These are phyloP conservation scores for Cardinalis cardinalis DNA, from an alignment of 2,113 vertebrate genomes.

Conservation along the genomic window DNA sequence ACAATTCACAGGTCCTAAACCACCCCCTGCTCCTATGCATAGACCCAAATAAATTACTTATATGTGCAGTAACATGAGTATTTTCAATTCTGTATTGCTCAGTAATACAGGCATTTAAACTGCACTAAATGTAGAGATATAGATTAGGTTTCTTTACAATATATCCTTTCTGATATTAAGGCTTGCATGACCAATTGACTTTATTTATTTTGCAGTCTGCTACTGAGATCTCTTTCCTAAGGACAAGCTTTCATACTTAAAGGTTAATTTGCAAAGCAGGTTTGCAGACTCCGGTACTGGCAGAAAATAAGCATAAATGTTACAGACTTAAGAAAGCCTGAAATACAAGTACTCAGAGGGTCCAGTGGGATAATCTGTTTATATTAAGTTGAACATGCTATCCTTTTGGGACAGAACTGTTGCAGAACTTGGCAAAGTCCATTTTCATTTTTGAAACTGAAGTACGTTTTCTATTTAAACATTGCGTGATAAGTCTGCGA, in stretches of 20 bases:
- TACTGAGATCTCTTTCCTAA: conserved; percentile 50
- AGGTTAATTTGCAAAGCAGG: conserved; percentile 52
- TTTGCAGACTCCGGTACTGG: conserved; percentile 53
- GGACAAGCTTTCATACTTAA: conserved; percentile 42
- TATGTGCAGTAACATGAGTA: conserved; percentile 21
- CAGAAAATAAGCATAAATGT: conserved; percentile 65
- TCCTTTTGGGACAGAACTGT: conserved; percentile 71
- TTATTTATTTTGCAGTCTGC: conserved; percentile 45
- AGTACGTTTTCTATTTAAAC: conserved; percentile 73
- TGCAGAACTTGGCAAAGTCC: conserved; percentile 69
- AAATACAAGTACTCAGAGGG: conserved; percentile 66
- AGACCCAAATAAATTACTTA: conserved; percentile 25
- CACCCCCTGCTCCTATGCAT: not conserved
- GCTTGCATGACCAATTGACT: conserved; percentile 28
- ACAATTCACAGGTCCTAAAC: not conserved
- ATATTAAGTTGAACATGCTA: conserved; percentile 74
- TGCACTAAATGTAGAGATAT: conserved; percentile 15
- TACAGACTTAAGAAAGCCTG: conserved; percentile 63
- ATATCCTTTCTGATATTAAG: conserved; percentile 21
- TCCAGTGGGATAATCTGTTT: conserved; percentile 71
- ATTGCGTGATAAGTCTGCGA: conserved; percentile 71
- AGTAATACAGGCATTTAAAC: conserved; percentile 40
- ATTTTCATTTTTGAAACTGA: conserved; percentile 69
- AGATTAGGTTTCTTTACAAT: conserved; percentile 36
- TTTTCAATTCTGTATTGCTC: conserved; percentile 36